phyloP scores from a whole-genome alignment of 2,113 vertebrate genomes.

The Rynchops niger region DNA sequence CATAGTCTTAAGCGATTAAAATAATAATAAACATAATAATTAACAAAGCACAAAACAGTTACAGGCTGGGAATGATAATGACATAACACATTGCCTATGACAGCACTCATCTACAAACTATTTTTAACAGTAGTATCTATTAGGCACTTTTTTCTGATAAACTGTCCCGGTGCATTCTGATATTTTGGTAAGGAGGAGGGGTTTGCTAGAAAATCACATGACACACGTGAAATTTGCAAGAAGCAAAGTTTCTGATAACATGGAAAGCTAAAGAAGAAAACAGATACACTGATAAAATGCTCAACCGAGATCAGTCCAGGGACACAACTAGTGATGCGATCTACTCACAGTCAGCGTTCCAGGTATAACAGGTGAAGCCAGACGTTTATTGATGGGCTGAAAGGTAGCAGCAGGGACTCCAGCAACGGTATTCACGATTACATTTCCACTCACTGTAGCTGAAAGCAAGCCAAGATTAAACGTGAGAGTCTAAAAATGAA shows the following conservation, averaged over 20 bases:
- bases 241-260: background rate
- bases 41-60: background rate
- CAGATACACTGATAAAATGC: background rate
- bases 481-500: background rate
- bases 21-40: background rate
- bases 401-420: constrained; percentile 89
- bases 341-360: constrained; percentile 86
- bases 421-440: constrained; percentile 91
- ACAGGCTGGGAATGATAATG: background rate
- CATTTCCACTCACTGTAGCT: constrained; percentile 93
- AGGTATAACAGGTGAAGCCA: constrained; percentile 87
- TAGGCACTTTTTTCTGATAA: background rate
- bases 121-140: background rate
- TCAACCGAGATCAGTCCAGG: background rate
- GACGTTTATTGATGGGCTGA: constrained; percentile 91
- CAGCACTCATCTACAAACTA: background rate
- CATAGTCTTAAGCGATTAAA: background rate
- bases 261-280: background rate
- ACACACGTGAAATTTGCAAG: background rate
- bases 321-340: background rate
- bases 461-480: constrained; percentile 34
- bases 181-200: background rate
- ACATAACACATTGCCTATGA: background rate
- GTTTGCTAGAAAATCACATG: background rate
- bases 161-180: background rate